These are phyloP conservation scores for Oscheius sp. DNA, from an alignment of 2,888 invertebrate species.

Conservation along the genomic window DNA sequence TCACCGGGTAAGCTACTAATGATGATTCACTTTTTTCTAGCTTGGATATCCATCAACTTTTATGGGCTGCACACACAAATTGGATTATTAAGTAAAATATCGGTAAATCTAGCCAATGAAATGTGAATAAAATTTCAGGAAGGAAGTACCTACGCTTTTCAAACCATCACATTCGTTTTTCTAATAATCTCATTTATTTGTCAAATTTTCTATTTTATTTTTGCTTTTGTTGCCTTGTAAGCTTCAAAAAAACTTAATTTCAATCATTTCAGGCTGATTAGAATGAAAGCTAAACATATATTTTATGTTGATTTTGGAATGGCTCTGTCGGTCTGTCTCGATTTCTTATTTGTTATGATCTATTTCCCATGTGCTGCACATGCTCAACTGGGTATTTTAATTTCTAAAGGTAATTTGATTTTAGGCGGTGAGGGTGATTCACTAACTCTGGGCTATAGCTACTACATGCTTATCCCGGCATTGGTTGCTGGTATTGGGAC, in stretches of 20 bases:
- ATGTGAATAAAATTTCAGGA: neutral
- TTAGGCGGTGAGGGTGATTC: neutral
- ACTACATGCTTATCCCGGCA: constrained; percentile 7
- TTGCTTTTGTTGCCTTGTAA: constrained; percentile 6
- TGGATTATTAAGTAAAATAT: no score
- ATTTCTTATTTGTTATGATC: constrained; percentile 5
- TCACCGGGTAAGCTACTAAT: neutral
- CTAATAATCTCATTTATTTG: constrained; percentile 2
- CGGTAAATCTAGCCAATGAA: no score
- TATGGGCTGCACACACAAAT: no score
- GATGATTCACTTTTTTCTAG: neutral
- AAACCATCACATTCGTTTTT: constrained; percentile 5
- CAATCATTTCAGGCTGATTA: neutral
- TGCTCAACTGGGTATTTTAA: neutral
- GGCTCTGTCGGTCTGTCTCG: neutral
- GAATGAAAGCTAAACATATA: neutral
- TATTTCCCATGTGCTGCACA: neutral
- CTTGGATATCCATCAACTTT: neutral
- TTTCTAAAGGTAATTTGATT: neutral
- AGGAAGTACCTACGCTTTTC: neutral
- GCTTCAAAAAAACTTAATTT: neutral
- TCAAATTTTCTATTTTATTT: neutral
- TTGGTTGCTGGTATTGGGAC: neutral
- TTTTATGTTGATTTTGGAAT: constrained; percentile 5
- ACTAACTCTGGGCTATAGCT: constrained; percentile 21